Percentiles rank a stretch among this genome's conserved stretches.
Evolutionary conservation across 2,888 invertebrate genomes (phyloP).

Genomic region (Zygothrica quintamaculata): DNA sequence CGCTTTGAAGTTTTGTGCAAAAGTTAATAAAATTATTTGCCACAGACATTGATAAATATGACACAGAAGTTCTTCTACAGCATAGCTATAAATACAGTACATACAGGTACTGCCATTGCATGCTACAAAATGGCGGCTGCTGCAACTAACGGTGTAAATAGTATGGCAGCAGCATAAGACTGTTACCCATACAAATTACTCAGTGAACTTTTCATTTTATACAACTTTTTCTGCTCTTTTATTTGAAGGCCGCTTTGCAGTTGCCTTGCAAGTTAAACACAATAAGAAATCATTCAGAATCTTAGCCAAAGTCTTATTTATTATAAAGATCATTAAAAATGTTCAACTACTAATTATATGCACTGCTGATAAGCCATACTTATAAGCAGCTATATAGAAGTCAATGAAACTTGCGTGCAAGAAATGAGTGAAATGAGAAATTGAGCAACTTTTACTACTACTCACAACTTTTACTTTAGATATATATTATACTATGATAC

Average conservation of each 20-base stretch:
- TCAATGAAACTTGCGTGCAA: too few species aligned
- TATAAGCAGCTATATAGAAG: too few species aligned
- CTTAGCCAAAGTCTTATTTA: too few species aligned
- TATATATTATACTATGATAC: too few species aligned
- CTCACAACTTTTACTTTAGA: too few species aligned
- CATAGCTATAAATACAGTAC: slow-evolving; percentile 62
- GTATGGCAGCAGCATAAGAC: slow-evolving; percentile 18
- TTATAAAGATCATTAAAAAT: too few species aligned
- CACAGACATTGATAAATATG: slow-evolving; percentile 82
- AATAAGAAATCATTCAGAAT: not conserved
- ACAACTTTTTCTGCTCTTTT: slow-evolving; percentile 33
- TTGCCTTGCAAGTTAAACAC: not conserved
- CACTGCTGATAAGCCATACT: too few species aligned
- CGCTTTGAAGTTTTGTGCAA: slow-evolving; percentile 56
- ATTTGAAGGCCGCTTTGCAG: slow-evolving; percentile 42
- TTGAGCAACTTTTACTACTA: too few species aligned
- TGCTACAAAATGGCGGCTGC: slow-evolving; percentile 40
- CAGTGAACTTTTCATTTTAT: slow-evolving; percentile 62
- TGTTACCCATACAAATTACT: slow-evolving; percentile 33
- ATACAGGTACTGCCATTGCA: slow-evolving; percentile 5
- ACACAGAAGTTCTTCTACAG: slow-evolving; percentile 53
- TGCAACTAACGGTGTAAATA: slow-evolving; percentile 42
- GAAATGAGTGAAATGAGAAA: too few species aligned
- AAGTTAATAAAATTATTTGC: slow-evolving; percentile 83
- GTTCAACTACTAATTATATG: too few species aligned